Percentiles rank a stretch among this genome's conserved stretches.
Evolutionary conservation across 2,113 vertebrate species (phyloP).

Genomic region (Actinemys pallida): DNA sequence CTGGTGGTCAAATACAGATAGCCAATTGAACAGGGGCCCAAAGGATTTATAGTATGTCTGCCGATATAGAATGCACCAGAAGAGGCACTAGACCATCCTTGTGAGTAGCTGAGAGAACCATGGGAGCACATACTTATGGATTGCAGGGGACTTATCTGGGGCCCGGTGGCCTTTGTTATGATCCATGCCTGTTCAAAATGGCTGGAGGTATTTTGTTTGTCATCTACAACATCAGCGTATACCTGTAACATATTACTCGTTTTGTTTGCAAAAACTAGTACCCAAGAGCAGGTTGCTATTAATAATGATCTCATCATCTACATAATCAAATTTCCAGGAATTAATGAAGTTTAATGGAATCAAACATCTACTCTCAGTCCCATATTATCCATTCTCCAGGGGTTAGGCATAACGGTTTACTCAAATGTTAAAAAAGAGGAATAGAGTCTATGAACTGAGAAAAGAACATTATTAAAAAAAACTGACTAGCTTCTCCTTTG

Average conservation of each 20-base stretch:
- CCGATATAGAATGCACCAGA: background rate
- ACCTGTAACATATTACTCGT: background rate
- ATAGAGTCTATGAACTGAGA: slow-evolving; percentile 57
- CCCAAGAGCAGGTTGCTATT: background rate
- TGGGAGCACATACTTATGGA: background rate
- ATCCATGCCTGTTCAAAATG: background rate
- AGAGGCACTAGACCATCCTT: background rate
- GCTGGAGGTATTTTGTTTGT: background rate
- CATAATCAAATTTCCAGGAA: background rate
- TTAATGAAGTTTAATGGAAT: background rate
- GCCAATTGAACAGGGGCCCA: background rate
- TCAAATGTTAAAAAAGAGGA: slow-evolving; percentile 30
- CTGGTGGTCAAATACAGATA: background rate
- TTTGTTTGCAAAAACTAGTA: background rate
- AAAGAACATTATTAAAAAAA: slow-evolving; percentile 44
- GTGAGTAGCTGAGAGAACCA: background rate
- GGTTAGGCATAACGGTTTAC: background rate
- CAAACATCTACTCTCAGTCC: background rate
- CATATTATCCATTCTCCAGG: background rate
- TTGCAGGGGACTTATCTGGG: background rate
- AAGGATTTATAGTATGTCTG: background rate
- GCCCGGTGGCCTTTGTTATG: background rate
- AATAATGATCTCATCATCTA: too few relatives aligned
- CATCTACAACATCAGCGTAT: background rate
- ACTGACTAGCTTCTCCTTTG: slow-evolving; percentile 5